Base-by-base conservation (phyloP, 2,797 vertebrate species). In the Lerista edwardsae region DNA sequence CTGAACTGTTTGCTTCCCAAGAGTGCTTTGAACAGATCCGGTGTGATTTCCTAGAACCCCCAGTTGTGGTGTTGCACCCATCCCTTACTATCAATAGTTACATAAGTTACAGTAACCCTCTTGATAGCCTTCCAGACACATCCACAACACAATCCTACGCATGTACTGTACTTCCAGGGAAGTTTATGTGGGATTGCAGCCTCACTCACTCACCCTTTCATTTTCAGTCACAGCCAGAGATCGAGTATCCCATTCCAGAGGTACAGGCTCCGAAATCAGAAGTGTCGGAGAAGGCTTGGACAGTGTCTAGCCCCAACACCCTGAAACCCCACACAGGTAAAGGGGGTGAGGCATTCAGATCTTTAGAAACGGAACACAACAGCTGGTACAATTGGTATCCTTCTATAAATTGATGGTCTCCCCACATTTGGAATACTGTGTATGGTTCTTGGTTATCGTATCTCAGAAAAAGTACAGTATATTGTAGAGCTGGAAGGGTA, bases 161-260 rank as follows among this genome's bases (percentile, higher is more conserved):
- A 10, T 55, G 51, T 55, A 55, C 51, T n/a, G 3, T 55, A 55
- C 15, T 55, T 55, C 51, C 15, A 55, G 51, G 51, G 19, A 55
- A 17, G 51, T 55, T 14, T 55, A 15, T 55, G 19, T 55, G 19
- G 51, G 51, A 55, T 55, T 55, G 14, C 51, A 55, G 51, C 14
- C 19, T 23, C 57, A 41, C 6, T 59, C 14, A 69, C 65, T 61
- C 27, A 36, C 31, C 41, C n/a, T 34, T 23, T 67, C 27, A 17
- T 3, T 27, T 0, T 83, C 95, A 99, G 98, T 98, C 98, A 75
- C 98, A 98, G 92, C 98, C 98, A 0, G 97, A 98, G 91, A 95
- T 98, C 51, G 98, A 98, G 86, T 97, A 96, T 79, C 95, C 97
- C 1, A 92, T 96, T 51, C 95, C 96, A 0, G 97, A 98, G 89